Evolutionary conservation across 2,797 vertebrate genomes (phyloP).

Genomic region (Urophycis tenuis): DNA sequence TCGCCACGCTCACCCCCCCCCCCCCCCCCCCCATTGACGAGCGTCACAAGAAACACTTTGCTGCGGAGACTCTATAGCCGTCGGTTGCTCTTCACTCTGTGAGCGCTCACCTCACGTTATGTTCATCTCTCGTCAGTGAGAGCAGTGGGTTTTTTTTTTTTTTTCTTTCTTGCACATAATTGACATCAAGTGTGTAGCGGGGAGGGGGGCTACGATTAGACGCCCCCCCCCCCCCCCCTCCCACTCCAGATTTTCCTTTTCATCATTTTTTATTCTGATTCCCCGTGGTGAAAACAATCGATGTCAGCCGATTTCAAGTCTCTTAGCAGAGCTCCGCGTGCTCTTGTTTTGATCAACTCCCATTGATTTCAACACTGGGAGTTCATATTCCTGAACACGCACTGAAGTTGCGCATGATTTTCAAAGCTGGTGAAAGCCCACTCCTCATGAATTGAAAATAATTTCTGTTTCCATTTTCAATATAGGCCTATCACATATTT

Average conservation of each 20-base stretch:
- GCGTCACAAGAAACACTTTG: slow-evolving; percentile 54
- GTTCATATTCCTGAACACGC: background rate
- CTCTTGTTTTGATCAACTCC: background rate
- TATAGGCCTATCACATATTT: background rate
- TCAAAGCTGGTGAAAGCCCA: background rate
- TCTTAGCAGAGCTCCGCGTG: background rate
- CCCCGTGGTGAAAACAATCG: background rate
- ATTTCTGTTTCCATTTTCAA: background rate
- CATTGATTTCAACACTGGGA: background rate
- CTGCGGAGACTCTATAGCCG: background rate
- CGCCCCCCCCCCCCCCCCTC: no score
- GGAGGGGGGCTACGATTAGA: background rate
- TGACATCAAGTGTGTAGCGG: background rate
- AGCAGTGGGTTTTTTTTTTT: background rate
- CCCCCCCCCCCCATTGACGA: slow-evolving; percentile 30
- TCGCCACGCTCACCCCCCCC: no score
- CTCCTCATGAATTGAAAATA: background rate
- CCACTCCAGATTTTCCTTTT: no score
- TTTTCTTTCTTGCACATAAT: background rate
- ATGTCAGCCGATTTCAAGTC: background rate
- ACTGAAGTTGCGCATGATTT: background rate
- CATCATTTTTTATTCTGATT: background rate
- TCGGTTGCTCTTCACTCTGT: slow-evolving; percentile 25
- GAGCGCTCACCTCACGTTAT: background rate
- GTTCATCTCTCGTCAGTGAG: background rate